Base-by-base conservation (phyloP, 2,113 vertebrate species). In the Cromileptes altivelis region DNA sequence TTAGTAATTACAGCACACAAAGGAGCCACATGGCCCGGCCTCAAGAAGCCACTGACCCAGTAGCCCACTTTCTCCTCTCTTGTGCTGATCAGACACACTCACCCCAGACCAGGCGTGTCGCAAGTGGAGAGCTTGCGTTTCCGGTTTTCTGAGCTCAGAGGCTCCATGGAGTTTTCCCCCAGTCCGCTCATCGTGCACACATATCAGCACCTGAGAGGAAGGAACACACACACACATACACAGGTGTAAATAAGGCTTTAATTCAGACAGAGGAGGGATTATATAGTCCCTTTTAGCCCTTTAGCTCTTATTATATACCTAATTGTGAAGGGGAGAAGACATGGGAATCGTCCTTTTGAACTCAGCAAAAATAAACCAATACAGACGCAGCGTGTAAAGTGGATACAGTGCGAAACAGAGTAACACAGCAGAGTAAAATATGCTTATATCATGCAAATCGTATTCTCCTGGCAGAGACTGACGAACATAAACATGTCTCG, bases 111-210 rank as follows among this genome's bases (percentile, higher is more conserved):
- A 12, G 96, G 96, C 45, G 95, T 94, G 89, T 98, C 97, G 75
- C 96, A 98, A 52, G 97, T 95, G 85, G 97, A 95, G 53, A 96
- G 94, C 92, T 99, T 99, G 83, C 97, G 97, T 89, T 99, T 99
- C 80, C 97, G 96, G 84, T 97, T 94, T 82, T 94, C 97, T 57
- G 92, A 95, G 87, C 95, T 94, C 94, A 97, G 90, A 65, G 95
- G 95, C 84, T 98, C 97, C 96, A 97, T 96, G 93, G 97, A 95
- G 91, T 95, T 97, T 89, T 98, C 97, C 95, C 98, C 97, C 94
- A 97, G 89, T 91, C 97, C 97, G 62, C 97, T 99, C 98, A 99
- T 99, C 68, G 85, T 97, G 92, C 89, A 83, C 91, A 94, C 63
- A 94, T 96, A 97, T 97, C 95, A 97, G 97, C 95, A 96, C 94